Evolutionary conservation across 2,797 vertebrate genomes (phyloP).

Genomic region (Novumbra hubbsi): DNA sequence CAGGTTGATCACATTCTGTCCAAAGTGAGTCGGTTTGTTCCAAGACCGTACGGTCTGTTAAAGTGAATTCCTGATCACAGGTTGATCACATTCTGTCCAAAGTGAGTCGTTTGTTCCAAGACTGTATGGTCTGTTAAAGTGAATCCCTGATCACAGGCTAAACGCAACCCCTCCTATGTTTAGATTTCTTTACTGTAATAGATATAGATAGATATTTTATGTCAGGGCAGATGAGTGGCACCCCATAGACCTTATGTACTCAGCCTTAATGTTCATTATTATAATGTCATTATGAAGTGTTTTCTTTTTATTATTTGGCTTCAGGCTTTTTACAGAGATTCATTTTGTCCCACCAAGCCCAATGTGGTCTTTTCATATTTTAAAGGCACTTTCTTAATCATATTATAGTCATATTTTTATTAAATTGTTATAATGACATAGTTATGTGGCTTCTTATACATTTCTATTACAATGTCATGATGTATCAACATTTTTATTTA

Average conservation of each 20-base stretch:
- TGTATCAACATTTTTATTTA: not conserved
- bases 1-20: not conserved
- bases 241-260: not conserved
- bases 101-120: not conserved
- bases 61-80: not conserved
- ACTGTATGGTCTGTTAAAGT: not conserved
- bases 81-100: constrained; percentile 45
- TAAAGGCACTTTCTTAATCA: not conserved
- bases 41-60: not conserved
- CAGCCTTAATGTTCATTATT: not conserved
- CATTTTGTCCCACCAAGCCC: not conserved
- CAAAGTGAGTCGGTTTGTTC: constrained; percentile 40
- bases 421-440: too few species aligned
- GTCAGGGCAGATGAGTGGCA: not conserved
- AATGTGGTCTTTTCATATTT: not conserved
- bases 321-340: not conserved
- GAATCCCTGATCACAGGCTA: not conserved
- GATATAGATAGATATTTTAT: not conserved
- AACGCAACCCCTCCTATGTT: not conserved
- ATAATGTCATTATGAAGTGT: not conserved
- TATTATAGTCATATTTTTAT: too few species aligned
- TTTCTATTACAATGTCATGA: not conserved
- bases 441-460: too few species aligned
- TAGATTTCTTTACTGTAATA: not conserved
- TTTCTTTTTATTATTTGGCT: not conserved